phyloP scores from a whole-genome alignment of 2,888 invertebrate genomes.

The Scaptodrosophila latifasciaeformis region DNA sequence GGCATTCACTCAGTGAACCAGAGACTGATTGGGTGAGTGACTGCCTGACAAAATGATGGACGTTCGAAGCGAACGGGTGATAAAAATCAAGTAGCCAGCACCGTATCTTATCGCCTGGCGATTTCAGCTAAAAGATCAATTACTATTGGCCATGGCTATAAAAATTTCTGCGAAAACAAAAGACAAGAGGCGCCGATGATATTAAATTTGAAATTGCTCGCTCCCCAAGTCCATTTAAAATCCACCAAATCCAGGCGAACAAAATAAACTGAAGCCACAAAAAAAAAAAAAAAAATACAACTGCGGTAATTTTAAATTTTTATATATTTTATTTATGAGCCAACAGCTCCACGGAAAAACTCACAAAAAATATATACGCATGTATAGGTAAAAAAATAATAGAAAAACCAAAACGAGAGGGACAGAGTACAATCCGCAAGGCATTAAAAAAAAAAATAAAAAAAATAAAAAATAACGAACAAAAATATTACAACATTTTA shows the following conservation, averaged over 20 bases:
- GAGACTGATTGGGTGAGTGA: not conserved
- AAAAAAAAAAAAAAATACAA: constrained; percentile 13
- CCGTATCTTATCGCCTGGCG: constrained; percentile 25
- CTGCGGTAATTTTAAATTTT: constrained; percentile 36
- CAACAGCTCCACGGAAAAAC: too few relatives aligned
- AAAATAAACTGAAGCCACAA: constrained; percentile 17
- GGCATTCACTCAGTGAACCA: not conserved
- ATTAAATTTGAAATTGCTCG: too few relatives aligned
- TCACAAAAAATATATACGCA: constrained; percentile 34
- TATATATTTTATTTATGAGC: constrained; percentile 41
- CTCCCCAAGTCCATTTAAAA: constrained; percentile 50
- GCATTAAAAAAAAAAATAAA: constrained; percentile 34
- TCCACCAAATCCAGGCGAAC: constrained; percentile 40
- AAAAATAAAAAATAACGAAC: constrained; percentile 9
- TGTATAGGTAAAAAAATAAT: not conserved
- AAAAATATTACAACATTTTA: constrained; percentile 66
- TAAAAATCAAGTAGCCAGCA: constrained; percentile 31
- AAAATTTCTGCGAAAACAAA: constrained; percentile 5
- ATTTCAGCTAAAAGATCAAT: constrained; percentile 43
- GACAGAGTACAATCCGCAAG: constrained; percentile 40
- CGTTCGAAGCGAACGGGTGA: not conserved
- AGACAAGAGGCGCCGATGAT: too few relatives aligned
- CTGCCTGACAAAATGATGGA: too few relatives aligned
- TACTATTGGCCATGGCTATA: constrained; percentile 27
- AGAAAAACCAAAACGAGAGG: constrained; percentile 1